phyloP scores from a whole-genome alignment of 2,113 vertebrate species.

The Brachypteracias leptosomus region DNA sequence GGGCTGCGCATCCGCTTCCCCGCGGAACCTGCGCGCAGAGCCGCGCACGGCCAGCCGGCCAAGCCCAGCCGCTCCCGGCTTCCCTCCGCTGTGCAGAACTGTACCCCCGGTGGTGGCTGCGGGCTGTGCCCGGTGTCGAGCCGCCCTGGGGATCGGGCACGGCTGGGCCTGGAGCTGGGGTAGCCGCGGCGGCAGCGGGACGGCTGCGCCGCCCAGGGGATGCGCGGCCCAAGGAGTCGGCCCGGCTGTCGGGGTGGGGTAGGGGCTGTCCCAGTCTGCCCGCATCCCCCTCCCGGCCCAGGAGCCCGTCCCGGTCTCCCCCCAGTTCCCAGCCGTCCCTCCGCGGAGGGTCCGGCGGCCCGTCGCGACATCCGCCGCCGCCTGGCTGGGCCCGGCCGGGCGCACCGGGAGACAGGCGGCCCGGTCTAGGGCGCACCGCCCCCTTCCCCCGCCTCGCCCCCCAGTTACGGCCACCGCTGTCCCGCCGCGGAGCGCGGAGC shows the following conservation, averaged over 20 bases:
- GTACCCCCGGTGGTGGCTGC: rapidly evolving
- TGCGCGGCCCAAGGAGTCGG: background rate
- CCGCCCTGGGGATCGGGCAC: background rate
- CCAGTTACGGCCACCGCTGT: background rate
- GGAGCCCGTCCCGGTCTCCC: too few species aligned
- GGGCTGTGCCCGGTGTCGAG: background rate
- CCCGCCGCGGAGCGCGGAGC: background rate
- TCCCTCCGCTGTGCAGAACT: background rate
- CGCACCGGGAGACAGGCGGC: background rate
- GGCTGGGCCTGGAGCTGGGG: background rate
- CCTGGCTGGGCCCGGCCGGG: too few species aligned
- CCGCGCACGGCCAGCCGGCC: background rate
- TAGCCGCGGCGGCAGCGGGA: background rate
- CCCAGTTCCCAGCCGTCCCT: too few species aligned
- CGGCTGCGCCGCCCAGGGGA: background rate
- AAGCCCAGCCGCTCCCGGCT: background rate
- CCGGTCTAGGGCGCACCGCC: background rate
- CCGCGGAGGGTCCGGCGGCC: too few species aligned
- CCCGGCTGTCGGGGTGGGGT: background rate
- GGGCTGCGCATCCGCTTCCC: background rate
- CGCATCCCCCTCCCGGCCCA: background rate
- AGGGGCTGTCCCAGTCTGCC: too few species aligned
- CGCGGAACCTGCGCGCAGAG: background rate
- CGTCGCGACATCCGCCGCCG: background rate
- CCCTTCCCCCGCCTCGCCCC: background rate